phyloP scores from a whole-genome alignment of 2,113 vertebrate species.

The Cryptotis parvus region DNA sequence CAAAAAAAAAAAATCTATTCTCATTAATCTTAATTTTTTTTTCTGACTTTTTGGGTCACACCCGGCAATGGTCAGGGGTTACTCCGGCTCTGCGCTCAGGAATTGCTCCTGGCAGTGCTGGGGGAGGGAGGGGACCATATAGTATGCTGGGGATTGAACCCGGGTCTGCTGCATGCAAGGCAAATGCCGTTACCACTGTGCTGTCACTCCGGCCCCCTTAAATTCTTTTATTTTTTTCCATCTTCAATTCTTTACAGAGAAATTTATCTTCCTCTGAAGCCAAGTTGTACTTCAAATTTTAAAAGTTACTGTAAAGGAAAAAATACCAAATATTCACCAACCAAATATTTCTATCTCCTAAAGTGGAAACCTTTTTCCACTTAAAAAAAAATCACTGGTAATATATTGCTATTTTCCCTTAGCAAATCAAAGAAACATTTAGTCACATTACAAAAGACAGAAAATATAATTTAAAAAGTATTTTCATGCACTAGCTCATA shows the following conservation, averaged over 20 bases:
- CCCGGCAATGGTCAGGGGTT: no score
- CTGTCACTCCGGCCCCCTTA: no score
- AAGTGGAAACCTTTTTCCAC: neutral
- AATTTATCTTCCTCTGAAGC: slow-evolving; percentile 43
- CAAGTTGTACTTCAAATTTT: slow-evolving; percentile 26
- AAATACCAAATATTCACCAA: neutral
- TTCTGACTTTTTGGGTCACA: no score
- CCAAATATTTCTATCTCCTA: slow-evolving; percentile 18
- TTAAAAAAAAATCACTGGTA: slow-evolving; percentile 19
- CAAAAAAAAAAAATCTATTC: no score
- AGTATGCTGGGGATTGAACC: no score
- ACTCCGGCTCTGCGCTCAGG: no score
- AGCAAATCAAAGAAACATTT: slow-evolving; percentile 55
- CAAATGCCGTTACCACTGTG: no score
- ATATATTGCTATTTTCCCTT: slow-evolving; percentile 34
- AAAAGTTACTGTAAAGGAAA: slow-evolving; percentile 17
- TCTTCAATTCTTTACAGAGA: slow-evolving; percentile 57
- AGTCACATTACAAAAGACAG: slow-evolving; percentile 47
- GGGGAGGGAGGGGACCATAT: no score
- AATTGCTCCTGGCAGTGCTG: no score
- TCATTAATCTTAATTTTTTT: no score
- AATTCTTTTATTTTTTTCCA: slow-evolving; percentile 43
- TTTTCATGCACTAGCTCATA: neutral
- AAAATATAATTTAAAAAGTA: neutral
- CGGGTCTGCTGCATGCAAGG: no score